Base-by-base conservation (phyloP, 2,797 vertebrate genomes). In the Lates japonicus region DNA sequence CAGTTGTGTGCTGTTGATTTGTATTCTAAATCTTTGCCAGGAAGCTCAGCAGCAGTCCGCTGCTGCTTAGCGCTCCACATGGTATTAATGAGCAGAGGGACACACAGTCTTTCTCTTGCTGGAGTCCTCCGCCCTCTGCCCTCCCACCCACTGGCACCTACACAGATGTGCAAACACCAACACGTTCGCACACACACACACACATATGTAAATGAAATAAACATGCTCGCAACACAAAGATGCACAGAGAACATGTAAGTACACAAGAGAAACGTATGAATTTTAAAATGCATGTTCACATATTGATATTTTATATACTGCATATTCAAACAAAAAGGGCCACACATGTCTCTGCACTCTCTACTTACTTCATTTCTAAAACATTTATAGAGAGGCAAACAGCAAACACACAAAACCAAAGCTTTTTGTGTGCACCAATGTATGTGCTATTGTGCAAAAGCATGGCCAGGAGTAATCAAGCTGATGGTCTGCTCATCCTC, bases 71-170 rank as follows among this genome's bases (percentile, higher is more conserved):
- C 74, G 78, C 77, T 75, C 82, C 92, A n/a, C n/a, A 85, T 92
- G 88, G 79, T 88, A 92, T 89, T 92, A 90, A 92, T 93, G 88
- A 92, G 86, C n/a, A 13, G 37, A n/a, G 82, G 82, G 86, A 90
- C 81, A 83, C 80, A 75, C 63, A 78, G 84, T 82, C 58, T 87
- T n/a, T 88, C 83, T 83, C 46, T 65, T 81, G 76, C 82, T 59
- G 65, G 57, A 68, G 73, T 51, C 70, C 78, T 76, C 74, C 77
- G 69, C 80, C 75, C 76, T 72, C 64, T 0, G 17, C 74, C 48
- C 72, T 66, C 76, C n/a, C 76, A 81, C 72, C 25, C 59, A 74
- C 76, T 85, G 66, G 65, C 78, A 84, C 80, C 60, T 71, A 74
- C 72, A 61, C 70, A 72, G 62, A 75, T 29, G 41, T 37, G n/a